A percentile compares a stretch with the other conserved stretches of the same genome.
These are phyloP conservation scores for Epistrophella euchroma DNA, from an alignment of 2,888 invertebrate species.

Conservation along the genomic window DNA sequence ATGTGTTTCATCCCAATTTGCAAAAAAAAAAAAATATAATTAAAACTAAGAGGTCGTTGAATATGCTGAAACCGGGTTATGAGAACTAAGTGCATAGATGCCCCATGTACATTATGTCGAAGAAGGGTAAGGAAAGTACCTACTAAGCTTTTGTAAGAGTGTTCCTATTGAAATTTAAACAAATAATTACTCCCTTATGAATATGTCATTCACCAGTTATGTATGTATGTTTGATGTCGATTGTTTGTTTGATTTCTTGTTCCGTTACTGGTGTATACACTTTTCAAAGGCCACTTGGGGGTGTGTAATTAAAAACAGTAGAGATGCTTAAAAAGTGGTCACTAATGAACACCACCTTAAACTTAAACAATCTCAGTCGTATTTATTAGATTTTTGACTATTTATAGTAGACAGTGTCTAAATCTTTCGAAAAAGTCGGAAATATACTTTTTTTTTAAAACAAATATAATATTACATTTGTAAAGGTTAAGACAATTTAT, in stretches of 20 bases:
- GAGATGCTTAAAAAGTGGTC: background rate
- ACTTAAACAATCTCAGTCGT: too few relatives aligned
- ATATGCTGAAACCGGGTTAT: conserved; percentile 70
- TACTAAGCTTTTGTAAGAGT: conserved; percentile 18
- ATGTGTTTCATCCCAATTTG: conserved; percentile 58
- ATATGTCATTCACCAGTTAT: conserved; percentile 54
- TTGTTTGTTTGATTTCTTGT: conserved; percentile 27
- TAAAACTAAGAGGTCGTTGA: conserved; percentile 60
- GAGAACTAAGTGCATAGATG: conserved; percentile 57
- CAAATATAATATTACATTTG: too few relatives aligned
- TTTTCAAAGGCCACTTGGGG: conserved; percentile 52
- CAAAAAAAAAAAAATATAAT: conserved; percentile 43
- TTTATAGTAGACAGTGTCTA: too few relatives aligned
- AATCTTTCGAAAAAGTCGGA: too few relatives aligned
- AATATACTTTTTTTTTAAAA: too few relatives aligned
- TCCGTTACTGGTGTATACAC: conserved; percentile 2
- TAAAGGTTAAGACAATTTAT: too few relatives aligned
- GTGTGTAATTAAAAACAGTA: conserved; percentile 63
- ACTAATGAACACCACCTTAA: too few relatives aligned
- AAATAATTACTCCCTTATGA: conserved; percentile 33
- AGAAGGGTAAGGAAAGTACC: conserved; percentile 6
- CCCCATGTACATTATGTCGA: conserved; percentile 37
- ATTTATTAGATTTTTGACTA: too few relatives aligned
- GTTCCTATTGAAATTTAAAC: conserved; percentile 3
- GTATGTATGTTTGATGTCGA: conserved; percentile 30